phyloP scores from a whole-genome alignment of 2,113 vertebrate genomes.

The Cyprinodon variegatus region DNA sequence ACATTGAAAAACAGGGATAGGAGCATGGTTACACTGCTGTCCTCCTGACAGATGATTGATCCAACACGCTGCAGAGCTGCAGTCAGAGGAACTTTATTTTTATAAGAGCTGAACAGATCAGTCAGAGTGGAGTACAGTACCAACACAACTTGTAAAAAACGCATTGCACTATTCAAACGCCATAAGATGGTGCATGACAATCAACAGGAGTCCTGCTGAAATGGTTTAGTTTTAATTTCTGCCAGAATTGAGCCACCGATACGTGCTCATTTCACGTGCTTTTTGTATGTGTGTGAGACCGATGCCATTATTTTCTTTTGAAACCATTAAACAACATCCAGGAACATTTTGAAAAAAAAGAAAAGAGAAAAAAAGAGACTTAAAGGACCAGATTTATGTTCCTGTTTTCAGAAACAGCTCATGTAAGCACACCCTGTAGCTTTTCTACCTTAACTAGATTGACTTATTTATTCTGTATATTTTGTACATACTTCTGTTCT shows the following conservation, averaged over 20 bases:
- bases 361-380: not conserved
- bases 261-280: conserved; percentile 32
- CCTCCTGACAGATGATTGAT: conserved; percentile 30
- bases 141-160: conserved; percentile 70
- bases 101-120: conserved; percentile 38
- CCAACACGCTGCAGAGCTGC: conserved; percentile 23
- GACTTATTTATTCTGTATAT: conserved; percentile 97
- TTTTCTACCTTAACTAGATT: conserved; percentile 86
- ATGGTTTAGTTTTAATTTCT: conserved; percentile 46
- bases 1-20: conserved; percentile 28
- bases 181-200: conserved; percentile 84
- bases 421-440: conserved; percentile 79
- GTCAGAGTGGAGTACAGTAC: conserved; percentile 59
- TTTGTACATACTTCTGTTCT: conserved; percentile 86
- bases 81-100: conserved; percentile 63
- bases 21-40: conserved; percentile 22
- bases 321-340: conserved; percentile 47
- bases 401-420: conserved; percentile 48
- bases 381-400: not conserved
- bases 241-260: conserved; percentile 78
- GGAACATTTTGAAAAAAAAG: not conserved
- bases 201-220: conserved; percentile 87
- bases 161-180: conserved; percentile 79
- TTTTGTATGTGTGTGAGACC: conserved; percentile 20
- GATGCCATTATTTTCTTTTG: conserved; percentile 34